A percentile compares a stretch with the other conserved stretches of the same genome.
These are phyloP conservation scores for Paraescarpia echinospica DNA, from an alignment of 1,140 invertebrate species.

Conservation along the genomic window DNA sequence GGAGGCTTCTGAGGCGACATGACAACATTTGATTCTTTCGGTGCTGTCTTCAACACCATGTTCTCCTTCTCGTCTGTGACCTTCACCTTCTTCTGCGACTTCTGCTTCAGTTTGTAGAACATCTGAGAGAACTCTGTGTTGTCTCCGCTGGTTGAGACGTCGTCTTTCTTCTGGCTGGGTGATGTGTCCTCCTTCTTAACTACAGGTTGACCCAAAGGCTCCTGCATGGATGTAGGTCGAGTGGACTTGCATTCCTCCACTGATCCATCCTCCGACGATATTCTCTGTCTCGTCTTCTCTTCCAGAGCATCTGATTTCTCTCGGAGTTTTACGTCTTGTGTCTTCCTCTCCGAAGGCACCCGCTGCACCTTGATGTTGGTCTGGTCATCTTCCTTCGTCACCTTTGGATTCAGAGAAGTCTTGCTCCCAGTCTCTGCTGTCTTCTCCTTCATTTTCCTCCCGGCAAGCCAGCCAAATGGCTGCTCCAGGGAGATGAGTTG, in stretches of 20 bases:
- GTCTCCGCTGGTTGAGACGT: not conserved
- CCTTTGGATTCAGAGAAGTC: not conserved
- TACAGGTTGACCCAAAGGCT: not conserved
- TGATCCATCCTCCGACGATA: not conserved
- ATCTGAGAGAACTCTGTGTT: not conserved
- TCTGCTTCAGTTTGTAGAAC: not conserved
- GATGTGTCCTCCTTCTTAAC: not conserved
- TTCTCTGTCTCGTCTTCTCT: not conserved
- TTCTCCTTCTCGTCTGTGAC: not conserved
- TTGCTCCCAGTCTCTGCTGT: not conserved
- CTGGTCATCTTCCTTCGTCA: not conserved
- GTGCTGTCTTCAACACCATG: not conserved
- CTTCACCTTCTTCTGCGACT: not conserved
- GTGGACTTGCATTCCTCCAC: not conserved
- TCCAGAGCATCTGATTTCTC: not conserved
- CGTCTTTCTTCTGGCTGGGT: not conserved
- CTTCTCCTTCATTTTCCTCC: not conserved
- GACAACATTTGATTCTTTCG: not conserved
- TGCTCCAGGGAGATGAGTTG: not conserved
- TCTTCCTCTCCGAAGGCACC: too few relatives aligned
- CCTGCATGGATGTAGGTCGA: not conserved
- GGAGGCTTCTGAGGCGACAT: not conserved
- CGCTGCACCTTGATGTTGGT: not conserved
- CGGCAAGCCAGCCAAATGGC: not conserved
- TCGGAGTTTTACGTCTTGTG: not conserved